A percentile compares a stretch with the other conserved stretches of the same genome.
Evolutionary conservation across 2,888 invertebrate species (phyloP).

Genomic region (Stenoptilia bipunctidactyla): DNA sequence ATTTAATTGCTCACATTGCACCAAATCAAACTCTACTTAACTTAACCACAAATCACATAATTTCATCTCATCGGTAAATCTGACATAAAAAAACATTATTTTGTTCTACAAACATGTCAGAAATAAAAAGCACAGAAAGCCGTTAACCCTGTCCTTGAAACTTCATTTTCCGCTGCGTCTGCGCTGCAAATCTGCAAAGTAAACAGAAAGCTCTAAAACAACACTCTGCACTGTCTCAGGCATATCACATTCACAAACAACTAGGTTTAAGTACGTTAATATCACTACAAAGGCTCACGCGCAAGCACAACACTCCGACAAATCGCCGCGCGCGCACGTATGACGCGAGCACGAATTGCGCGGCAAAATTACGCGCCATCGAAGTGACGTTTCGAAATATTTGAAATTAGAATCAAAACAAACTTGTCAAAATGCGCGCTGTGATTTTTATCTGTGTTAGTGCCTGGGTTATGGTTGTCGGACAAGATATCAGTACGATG

Average conservation of each 20-base stretch:
- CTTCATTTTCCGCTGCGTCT: neutral
- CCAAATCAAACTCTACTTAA: too few species aligned
- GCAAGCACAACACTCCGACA: constrained; percentile 26
- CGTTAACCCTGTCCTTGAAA: neutral
- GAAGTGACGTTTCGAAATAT: constrained; percentile 8
- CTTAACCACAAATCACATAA: too few species aligned
- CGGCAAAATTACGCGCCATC: constrained; percentile 13
- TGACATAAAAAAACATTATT: too few species aligned
- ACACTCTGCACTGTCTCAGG: too few species aligned
- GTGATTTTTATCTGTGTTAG: constrained; percentile 38
- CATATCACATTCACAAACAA: too few species aligned
- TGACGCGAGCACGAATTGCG: constrained; percentile 15
- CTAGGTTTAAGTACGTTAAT: too few species aligned
- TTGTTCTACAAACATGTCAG: too few species aligned
- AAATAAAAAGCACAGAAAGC: too few species aligned
- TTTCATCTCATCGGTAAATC: too few species aligned
- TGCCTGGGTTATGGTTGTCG: constrained; percentile 28
- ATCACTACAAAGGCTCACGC: constrained; percentile 16
- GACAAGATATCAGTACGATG: constrained; percentile 43
- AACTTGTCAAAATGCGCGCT: constrained; percentile 33
- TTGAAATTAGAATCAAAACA: neutral
- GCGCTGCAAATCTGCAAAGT: neutral
- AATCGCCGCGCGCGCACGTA: constrained; percentile 31
- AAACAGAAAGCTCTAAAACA: neutral
- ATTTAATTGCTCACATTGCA: too few species aligned